Evolutionary conservation across 2,113 vertebrate species (phyloP), one percentile per base, ranked within the genome.

Genomic region (Chaenogobius annularis): DNA sequence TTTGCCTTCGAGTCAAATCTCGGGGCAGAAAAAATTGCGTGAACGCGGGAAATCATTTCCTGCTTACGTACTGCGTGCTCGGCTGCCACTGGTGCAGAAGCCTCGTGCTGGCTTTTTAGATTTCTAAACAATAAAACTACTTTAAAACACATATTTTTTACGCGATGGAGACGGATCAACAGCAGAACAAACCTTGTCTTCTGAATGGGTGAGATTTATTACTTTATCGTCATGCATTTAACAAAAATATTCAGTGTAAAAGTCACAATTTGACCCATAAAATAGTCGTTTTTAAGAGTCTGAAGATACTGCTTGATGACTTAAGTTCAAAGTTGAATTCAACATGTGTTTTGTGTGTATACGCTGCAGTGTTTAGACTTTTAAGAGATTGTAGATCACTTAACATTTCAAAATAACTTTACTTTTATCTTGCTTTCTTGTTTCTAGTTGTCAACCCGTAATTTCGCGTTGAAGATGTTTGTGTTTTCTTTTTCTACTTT

Each of bases 31-130:
- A 20, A 12, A 12, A 1, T 11, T 0, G 37, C 2, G 6, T 40
- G 37, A 20, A 26, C 74, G 74, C 82, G 82, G 78, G 78, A 78
- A 50, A 67, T 43, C 47, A 23, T 54, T 75, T 80, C 68, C 77
- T 61, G 40, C 5, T 15, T 66, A 31, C 26, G 26, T 4, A 31
- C 26, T 31, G 26, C 26, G 26, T 31, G 26, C 26, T 31, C 26
- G 22, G 11, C 37, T 65, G 37, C 40, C 20, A 11, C 59, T 13
- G 19, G n/a, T 65, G 26, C 26, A 2, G 26, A n/a, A n/a, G n/a
- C n/a, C 26, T 31, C 26, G 26, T 4, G 26, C 40, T 44, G 10
- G 10, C 4, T n/a, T 65, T 40, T n/a, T 20, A 35, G 3, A 14
- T n/a, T 62, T 62, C 46, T 22, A 64, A 20, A 64, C 44, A 4